phyloP scores from a whole-genome alignment of 2,113 vertebrate species.

The Clarias batrachus region DNA sequence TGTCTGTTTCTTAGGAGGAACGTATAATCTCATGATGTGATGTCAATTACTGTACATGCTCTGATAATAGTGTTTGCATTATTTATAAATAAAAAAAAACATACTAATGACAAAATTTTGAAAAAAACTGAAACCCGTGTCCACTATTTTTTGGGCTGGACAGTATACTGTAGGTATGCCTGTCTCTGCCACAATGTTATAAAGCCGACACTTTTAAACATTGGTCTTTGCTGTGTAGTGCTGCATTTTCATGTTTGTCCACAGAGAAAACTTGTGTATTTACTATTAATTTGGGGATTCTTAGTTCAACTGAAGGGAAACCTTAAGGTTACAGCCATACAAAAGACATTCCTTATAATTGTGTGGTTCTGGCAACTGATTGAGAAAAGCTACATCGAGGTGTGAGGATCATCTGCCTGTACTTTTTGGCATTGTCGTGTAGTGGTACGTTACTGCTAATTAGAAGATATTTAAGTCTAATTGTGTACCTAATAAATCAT shows the following conservation, averaged over 20 bases:
- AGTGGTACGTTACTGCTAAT: neutral
- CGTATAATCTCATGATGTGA: neutral
- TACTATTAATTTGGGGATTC: neutral
- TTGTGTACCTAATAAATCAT: neutral
- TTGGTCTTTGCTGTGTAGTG: neutral
- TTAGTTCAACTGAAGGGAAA: neutral
- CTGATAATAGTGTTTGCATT: neutral
- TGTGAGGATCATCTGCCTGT: too few relatives aligned
- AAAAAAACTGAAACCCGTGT: neutral
- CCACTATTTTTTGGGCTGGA: neutral
- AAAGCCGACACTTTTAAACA: neutral
- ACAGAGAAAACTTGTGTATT: neutral
- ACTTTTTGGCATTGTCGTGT: neutral
- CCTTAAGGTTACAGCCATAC: neutral
- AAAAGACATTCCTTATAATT: neutral
- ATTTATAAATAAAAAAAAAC: conserved; percentile 24
- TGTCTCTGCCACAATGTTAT: neutral
- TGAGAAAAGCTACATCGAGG: neutral
- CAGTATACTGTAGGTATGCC: neutral
- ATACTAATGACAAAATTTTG: neutral
- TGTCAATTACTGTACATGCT: conserved; percentile 20
- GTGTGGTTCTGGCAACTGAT: neutral
- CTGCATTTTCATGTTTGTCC: neutral
- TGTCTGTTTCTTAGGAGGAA: neutral
- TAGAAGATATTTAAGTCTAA: neutral